Evolutionary conservation across 2,797 vertebrate genomes (phyloP).

Genomic region (Lutjanus campechanus): DNA sequence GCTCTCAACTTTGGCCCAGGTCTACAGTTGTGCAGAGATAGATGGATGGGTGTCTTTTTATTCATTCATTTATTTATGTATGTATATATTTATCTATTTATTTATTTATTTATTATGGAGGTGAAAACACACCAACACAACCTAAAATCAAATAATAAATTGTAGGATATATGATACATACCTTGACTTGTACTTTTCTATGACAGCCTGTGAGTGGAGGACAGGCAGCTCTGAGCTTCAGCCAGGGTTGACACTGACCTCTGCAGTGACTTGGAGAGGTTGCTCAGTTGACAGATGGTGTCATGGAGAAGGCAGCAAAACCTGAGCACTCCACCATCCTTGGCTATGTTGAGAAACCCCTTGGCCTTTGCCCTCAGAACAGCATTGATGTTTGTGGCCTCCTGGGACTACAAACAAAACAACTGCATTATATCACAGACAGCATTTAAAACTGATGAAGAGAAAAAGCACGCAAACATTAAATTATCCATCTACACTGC

Average conservation of each 20-base stretch:
- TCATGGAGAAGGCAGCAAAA: not conserved
- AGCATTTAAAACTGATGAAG: not conserved
- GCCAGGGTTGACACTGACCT: not conserved
- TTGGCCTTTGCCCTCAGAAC: not conserved
- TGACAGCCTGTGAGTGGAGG: slow-evolving; percentile 1
- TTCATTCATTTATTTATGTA: no score
- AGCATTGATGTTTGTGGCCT: not conserved
- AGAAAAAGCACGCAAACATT: not conserved
- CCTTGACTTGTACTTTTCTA: not conserved
- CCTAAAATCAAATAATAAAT: no score
- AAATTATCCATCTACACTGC: slow-evolving; percentile 4
- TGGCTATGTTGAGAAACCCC: not conserved
- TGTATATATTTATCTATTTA: no score
- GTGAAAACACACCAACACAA: no score
- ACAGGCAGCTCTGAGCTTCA: not conserved
- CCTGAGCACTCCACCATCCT: not conserved
- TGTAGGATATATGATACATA: no score
- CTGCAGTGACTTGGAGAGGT: slow-evolving; percentile 7
- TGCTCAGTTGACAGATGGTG: not conserved
- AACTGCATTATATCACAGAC: not conserved
- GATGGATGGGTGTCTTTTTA: no score
- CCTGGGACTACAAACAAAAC: slow-evolving; percentile 5
- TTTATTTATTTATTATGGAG: no score
- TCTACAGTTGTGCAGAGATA: no score
- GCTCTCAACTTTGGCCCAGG: no score